These are phyloP conservation scores for Lampris incognitus DNA, from an alignment of 2,113 vertebrate species.

Conservation along the genomic window DNA sequence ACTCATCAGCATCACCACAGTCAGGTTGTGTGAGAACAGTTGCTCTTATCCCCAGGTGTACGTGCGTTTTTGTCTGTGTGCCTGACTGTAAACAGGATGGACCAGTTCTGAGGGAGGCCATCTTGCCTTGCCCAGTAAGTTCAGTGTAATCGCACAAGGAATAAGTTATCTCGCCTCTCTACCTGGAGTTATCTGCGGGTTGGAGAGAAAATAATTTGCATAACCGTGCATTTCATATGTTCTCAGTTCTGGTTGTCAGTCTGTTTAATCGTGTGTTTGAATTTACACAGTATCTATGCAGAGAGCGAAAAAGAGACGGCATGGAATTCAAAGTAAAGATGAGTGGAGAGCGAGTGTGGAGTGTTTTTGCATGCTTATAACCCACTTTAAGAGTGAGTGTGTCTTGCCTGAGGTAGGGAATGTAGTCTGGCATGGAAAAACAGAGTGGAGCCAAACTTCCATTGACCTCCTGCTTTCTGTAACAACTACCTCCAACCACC, in stretches of 20 bases:
- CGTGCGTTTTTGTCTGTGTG: constrained; percentile 30
- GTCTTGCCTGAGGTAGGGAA: constrained; percentile 40
- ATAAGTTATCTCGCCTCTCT: constrained; percentile 23
- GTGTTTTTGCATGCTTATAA: constrained; percentile 23
- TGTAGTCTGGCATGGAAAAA: constrained; percentile 37
- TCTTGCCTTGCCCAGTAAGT: constrained; percentile 43
- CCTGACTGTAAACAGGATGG: constrained; percentile 58
- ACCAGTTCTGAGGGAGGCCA: constrained; percentile 61
- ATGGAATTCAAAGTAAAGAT: too few relatives aligned
- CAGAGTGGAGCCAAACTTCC: constrained; percentile 47
- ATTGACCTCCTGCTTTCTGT: constrained; percentile 49
- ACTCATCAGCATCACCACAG: constrained; percentile 27
- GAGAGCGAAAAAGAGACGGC: constrained; percentile 12
- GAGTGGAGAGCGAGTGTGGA: background rate
- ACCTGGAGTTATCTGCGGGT: constrained; percentile 33
- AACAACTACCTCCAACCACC: constrained; percentile 4
- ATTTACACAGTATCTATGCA: constrained; percentile 2
- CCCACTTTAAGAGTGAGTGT: background rate
- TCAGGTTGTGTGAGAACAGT: constrained; percentile 5
- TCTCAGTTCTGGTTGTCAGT: constrained; percentile 8
- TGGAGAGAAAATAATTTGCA: background rate
- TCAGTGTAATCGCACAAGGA: constrained; percentile 36
- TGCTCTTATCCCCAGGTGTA: constrained; percentile 11
- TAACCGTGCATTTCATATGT: constrained; percentile 8
- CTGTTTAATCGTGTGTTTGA: constrained; percentile 10